These are phyloP conservation scores for Ispidina lecontei DNA, from an alignment of 2,797 vertebrate species.

Conservation along the genomic window DNA sequence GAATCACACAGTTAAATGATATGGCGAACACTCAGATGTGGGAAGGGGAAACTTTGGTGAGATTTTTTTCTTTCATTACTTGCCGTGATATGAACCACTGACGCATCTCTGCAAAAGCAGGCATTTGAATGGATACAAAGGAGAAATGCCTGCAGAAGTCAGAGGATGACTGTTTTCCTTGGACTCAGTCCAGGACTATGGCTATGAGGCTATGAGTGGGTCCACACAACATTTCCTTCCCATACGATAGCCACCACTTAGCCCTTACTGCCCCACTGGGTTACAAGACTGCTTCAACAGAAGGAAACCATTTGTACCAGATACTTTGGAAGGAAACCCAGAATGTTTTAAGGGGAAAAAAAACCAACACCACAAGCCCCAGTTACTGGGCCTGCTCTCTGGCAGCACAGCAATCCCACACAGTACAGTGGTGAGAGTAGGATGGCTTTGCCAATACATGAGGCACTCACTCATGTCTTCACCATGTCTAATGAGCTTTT, in stretches of 20 bases:
- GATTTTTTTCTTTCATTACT: neutral
- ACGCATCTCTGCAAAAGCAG: neutral
- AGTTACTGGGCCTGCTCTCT: neutral
- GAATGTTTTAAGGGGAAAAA: neutral
- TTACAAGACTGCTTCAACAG: accelerated
- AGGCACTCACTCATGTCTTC: accelerated
- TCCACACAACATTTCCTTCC: neutral
- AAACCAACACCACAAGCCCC: neutral
- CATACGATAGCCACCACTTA: neutral
- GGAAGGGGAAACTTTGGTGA: neutral
- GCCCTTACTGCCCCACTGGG: neutral
- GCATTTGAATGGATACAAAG: neutral
- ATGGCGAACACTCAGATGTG: neutral
- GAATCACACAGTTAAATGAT: neutral
- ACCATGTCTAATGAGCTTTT: neutral
- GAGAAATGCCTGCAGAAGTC: neutral
- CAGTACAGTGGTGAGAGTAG: neutral
- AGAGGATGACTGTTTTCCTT: neutral
- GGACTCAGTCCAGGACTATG: neutral
- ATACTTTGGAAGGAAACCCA: neutral
- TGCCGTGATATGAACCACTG: neutral
- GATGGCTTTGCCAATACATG: neutral
- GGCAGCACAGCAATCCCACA: neutral
- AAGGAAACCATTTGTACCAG: neutral
- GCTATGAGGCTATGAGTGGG: neutral